A percentile compares a stretch with the other conserved stretches of the same genome.
These are phyloP conservation scores for Climacteris rufus DNA, from an alignment of 2,113 vertebrate species.

Conservation along the genomic window DNA sequence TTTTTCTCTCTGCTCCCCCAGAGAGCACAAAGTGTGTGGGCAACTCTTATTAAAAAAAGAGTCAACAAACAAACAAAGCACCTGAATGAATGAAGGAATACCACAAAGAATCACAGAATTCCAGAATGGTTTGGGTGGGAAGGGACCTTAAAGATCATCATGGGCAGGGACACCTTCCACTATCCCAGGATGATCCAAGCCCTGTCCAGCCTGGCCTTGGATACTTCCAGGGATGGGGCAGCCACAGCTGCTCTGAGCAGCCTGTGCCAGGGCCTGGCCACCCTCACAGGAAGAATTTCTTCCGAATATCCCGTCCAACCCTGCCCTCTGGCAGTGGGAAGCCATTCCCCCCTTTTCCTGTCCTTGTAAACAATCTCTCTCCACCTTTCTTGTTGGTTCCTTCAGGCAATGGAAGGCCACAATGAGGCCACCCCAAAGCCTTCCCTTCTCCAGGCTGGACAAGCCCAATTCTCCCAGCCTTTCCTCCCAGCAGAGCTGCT, in stretches of 20 bases:
- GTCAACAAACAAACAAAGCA: not conserved
- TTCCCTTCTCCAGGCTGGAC: not conserved
- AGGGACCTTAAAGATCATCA: not conserved
- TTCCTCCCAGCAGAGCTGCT: not conserved
- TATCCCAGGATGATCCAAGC: rapidly evolving
- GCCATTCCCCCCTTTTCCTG: not conserved
- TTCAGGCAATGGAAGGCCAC: not conserved
- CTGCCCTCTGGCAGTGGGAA: not conserved
- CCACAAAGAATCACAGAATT: not conserved
- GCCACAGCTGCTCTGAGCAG: not conserved
- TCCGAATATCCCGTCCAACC: not conserved
- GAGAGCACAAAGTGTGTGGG: not conserved
- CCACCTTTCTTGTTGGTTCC: not conserved
- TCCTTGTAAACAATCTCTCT: not conserved
- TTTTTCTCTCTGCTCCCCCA: not conserved
- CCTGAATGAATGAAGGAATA: not conserved
- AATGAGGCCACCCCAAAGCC: not conserved
- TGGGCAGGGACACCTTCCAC: not conserved
- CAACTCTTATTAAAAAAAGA: not conserved
- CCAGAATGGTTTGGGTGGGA: not conserved
- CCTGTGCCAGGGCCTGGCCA: rapidly evolving
- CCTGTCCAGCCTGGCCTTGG: rapidly evolving
- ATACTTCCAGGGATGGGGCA: not conserved
- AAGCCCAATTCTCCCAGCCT: not conserved
- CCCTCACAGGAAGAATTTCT: not conserved